Evolutionary conservation across 1,140 invertebrate species (phyloP), one percentile per base, ranked within the genome.

Genomic region (Aphis craccivora): DNA sequence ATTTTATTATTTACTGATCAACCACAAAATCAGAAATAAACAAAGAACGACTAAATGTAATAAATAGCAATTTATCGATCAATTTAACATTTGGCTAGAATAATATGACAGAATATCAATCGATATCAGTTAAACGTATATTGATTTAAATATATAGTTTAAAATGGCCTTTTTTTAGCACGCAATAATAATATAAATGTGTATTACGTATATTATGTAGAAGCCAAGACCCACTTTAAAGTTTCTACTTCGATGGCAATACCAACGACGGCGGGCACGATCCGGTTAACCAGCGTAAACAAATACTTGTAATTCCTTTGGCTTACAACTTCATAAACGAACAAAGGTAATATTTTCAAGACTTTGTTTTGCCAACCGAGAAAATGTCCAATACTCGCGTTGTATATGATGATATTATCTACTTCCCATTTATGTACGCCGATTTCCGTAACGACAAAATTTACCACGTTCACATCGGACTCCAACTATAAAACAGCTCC

Each of bases 311-410:
- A 88, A 88, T 53, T 88, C 87, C 87, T 88, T 88, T 53, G n/a
- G n/a, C 45, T 88, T 23, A 88, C n/a, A 88, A 88, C 87, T 88
- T 53, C 48, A 88, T 88, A 88, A 88, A 88, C 45, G 87, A 88
- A 88, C 87, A 88, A 88, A 51, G 45, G 87, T 88, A 88, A 88
- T 88, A 88, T 88, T 88, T 88, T 88, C 45, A 88, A 88, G 87
- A 88, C 87, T 35, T 37, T 51, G 87, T 53, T 88, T 53, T 35
- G 20, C 51, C 87, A 88, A 88, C 45, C 8, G 45, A 88, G n/a
- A 88, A 88, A 88, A 88, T 35, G 45, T 88, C 87, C 87, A 51
- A 51, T 88, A 86, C 3, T n/a, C 30, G 4, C 30, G 14, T 53
- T 35, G 25, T 35, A 51, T 37, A 18, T 23, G 45, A 87, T 87